Percentiles rank a stretch among this genome's conserved stretches.
These are phyloP conservation scores for Pollenia labialis DNA, from an alignment of 2,888 invertebrate species.

Conservation along the genomic window DNA sequence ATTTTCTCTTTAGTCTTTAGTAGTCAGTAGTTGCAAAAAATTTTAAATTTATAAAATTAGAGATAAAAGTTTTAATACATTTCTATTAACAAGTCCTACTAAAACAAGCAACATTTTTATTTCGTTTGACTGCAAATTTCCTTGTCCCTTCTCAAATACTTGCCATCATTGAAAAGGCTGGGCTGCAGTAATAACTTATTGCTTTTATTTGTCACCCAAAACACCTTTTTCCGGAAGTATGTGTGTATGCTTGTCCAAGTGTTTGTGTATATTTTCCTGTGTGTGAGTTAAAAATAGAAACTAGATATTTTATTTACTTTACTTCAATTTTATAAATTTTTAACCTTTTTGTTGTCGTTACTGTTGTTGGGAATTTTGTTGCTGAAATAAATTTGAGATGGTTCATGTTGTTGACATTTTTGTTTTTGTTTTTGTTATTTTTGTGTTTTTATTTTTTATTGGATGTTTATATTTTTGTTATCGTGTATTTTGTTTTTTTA, in stretches of 20 bases:
- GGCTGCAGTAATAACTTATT: too few species aligned
- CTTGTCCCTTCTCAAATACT: too few species aligned
- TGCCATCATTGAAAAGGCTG: too few species aligned
- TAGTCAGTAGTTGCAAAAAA: too few species aligned
- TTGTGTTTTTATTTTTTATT: constrained; percentile 22
- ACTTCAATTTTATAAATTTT: constrained; percentile 57
- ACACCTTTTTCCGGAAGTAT: neutral
- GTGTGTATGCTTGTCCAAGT: neutral
- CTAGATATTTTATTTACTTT: constrained; percentile 38
- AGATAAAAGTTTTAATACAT: too few species aligned
- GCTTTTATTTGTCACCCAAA: too few species aligned
- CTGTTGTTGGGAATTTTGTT: constrained; percentile 79
- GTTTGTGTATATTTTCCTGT: neutral
- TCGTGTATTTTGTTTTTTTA: constrained; percentile 36
- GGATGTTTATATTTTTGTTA: constrained; percentile 28
- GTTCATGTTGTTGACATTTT: constrained; percentile 63
- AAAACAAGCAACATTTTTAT: too few species aligned
- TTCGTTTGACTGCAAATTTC: too few species aligned
- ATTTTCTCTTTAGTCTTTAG: too few species aligned
- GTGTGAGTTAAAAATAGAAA: neutral
- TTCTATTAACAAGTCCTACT: too few species aligned
- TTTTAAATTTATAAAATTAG: too few species aligned
- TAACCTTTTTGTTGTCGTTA: constrained; percentile 73
- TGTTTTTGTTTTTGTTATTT: constrained; percentile 18
- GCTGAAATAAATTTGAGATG: constrained; percentile 69